Conservation (phyloP, 2,797 vertebrate species). For the Lutra lutra region DNA sequence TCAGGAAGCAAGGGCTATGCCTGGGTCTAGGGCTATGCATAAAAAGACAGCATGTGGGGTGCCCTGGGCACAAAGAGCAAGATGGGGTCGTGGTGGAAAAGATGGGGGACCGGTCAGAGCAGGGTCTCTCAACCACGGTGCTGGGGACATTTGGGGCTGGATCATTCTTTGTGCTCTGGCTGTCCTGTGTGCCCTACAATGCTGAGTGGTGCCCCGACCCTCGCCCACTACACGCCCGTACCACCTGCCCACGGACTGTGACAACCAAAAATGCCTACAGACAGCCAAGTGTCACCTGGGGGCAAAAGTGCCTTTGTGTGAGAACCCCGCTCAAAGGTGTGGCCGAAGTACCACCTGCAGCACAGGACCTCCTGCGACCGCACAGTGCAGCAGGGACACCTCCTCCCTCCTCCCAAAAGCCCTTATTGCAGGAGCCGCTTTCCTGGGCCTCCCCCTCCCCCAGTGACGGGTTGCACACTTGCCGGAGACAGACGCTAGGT, state of each 20-base stretch:
- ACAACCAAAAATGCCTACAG: not conserved
- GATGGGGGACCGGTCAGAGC: fast-evolving
- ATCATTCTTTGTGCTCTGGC: fast-evolving
- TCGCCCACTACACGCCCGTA: not conserved
- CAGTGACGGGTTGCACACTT: not conserved
- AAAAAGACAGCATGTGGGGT: not conserved
- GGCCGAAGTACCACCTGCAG: not conserved
- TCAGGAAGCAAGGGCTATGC: not conserved
- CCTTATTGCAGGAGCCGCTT: not conserved
- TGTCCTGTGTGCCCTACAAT: not conserved
- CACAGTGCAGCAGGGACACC: too few species aligned
- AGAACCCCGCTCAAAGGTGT: not conserved
- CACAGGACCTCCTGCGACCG: too few species aligned
- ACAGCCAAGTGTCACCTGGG: not conserved
- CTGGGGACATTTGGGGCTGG: fast-evolving
- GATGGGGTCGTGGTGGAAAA: not conserved
- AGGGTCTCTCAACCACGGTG: not conserved
- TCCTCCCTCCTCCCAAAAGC: not conserved
- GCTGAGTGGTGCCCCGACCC: not conserved
- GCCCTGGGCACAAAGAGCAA: not conserved
- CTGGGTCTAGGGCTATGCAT: fast-evolving
- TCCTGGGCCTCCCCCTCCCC: too few species aligned
- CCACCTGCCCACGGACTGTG: not conserved
- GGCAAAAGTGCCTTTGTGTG: not conserved
- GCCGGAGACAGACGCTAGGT: not conserved